Evolutionary conservation across 2,888 invertebrate species (phyloP), one percentile per base, ranked within the genome.

Genomic region (Sphecodes monilicornis): DNA sequence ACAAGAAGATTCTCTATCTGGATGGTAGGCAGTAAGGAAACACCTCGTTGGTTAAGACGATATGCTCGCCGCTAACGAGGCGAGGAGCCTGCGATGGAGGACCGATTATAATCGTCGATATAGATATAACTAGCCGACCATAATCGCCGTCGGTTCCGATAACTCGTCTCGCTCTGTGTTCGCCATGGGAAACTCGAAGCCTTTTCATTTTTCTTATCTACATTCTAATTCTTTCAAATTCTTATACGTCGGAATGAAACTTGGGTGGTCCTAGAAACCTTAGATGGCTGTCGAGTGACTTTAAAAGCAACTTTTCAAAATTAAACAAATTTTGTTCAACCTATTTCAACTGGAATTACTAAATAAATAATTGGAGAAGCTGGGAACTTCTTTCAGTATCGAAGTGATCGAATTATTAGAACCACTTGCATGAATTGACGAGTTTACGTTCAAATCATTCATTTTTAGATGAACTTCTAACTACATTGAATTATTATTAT

Each of bases 41-140:
- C 96, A 90, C 96, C 96, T 84, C 96, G 93, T 93, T 96, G 96
- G 74, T 95, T 95, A 80, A 95, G 95, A 95, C 91, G 91, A 90
- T 91, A 90, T 94, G 86, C 84, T 64, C 85, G 78, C 76, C 80
- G 84, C 89, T 92, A 92, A 92, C 91, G 91, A 92, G 90, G 82
- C 88, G 86, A 80, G 79, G 83, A 84, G 84, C 82, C 70, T 78
- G 83, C 72, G 90, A 90, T 84, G 80, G 80, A 76, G 82, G 54
- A 78, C 71, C 85, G 90, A 90, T 90, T 89, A 81, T 88, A 86
- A 89, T 91, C 91, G 84, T 84, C 91, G 89, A 90, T 90, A 90
- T 88, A 89, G 87, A 90, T 90, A 90, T 81, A 86, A 90, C 84
- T 72, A 57, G 74, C 72, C 82, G 69, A 80, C 82, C 80, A 86